Base-by-base conservation (phyloP, 2,797 vertebrate species). In the Podarcis siculus region DNA sequence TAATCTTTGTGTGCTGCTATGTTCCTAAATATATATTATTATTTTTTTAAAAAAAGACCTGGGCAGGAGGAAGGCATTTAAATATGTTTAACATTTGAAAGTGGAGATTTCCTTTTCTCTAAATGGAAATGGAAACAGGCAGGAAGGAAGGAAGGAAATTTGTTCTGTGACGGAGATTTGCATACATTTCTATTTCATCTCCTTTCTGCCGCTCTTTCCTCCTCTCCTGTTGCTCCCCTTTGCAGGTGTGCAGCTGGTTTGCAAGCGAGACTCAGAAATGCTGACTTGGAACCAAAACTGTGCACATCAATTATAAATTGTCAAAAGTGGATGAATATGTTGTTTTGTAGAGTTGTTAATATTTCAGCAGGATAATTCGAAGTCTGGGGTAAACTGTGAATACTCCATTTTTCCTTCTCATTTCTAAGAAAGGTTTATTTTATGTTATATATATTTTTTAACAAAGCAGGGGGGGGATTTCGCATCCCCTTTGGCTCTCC, bases 361-460 rank as follows among this genome's bases (percentile, higher is more conserved):
- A 92, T 87, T 76, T 91, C 88, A 96, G 79, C 82, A 94, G 90
- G 88, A 91, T 87, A 93, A 55, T 93, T 92, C 86, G 64, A 78
- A 87, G 84, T 90, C 92, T 89, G 92, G 88, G 80, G 66, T 32
- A 49, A 93, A 95, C 93, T 67, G 49, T 90, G 94, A 95, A 95
- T 89, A 89, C 85, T 83, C 37, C 42, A 79, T 69, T 92, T 67
- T 92, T 89, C 86, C 88, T 92, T 91, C 81, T 89, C 4, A 0
- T 17, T 94, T 94, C 88, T 89, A 90, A 84, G 89, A 89, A 92
- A 39, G 61, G 58, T 25, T 58, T 76, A 49, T 32, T 73, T 9
- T 35, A 30, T 64, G 61, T 27, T 42, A 25, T 61, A 25, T 61
- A 25, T 89, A 79, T 8, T 37, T 88, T 91, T 90, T 73, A 12